Evolutionary conservation across 2,888 invertebrate species (phyloP), one percentile per base, ranked within the genome.

Genomic region (Ceramica pisi): DNA sequence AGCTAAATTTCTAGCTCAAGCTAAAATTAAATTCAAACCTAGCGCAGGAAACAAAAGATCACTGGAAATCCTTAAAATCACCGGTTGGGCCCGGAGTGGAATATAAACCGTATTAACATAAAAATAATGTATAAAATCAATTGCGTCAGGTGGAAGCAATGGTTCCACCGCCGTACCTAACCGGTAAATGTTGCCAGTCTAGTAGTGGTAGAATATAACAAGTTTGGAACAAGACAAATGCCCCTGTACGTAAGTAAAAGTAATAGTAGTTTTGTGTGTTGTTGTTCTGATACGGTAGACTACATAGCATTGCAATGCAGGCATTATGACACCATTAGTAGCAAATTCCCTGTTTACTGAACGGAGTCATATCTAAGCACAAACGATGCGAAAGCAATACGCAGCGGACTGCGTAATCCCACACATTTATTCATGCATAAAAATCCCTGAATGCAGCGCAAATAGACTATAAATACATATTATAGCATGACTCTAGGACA

Each of bases 401-500:
- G 59, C 65, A 56, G 14, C 31, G 12, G 31, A 57, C 46, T 65
- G 56, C 46, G 38, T 44, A 51, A 62, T 38, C 55, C 14, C 48
- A 48, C 62, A 68, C 56, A 61, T 69, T 75, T 78, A 59, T 64
- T 72, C 81, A 70, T 60, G 55, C 56, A 56, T 51, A 68, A 71
- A 78, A 79, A 74, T 41, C 66, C 70, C 71, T 63, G 65, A 73
- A 69, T 73, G 63, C 44, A 74, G 67, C 59, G 69, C 55, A 73
- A 71, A 62, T 67, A 51, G n/a, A 26, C 60, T 70, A 71, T 75
- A 73, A 75, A 67, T 75, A 75, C 60, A 56, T 62, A 59, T 38
- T 62, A 59, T 38, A 62, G 35, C 38, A 59, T 60, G 62, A 71
- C 59, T 71, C 50, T 44, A 26, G 23, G 38, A 26, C 21, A 77